These are phyloP conservation scores for Psix sp. DNA, from an alignment of 1,140 invertebrate genomes.

Conservation along the genomic window DNA sequence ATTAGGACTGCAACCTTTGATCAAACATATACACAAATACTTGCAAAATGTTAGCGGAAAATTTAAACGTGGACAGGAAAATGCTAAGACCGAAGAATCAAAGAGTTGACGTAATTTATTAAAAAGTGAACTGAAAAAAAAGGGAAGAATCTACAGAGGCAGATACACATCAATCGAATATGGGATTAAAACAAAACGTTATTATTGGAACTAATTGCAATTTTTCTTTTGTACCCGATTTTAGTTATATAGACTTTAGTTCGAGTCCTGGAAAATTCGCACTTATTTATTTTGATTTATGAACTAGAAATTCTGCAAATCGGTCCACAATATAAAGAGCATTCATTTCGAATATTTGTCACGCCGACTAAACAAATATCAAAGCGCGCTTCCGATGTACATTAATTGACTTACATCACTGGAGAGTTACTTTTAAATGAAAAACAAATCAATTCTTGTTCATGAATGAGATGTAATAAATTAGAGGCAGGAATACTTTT, in stretches of 20 bases:
- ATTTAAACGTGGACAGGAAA: conserved; percentile 8
- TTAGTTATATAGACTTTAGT: conserved; percentile 18
- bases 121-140: conserved; percentile 33
- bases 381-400: conserved; percentile 6
- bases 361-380: conserved; percentile 15
- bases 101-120: conserved; percentile 32
- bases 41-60: neutral
- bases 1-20: conserved; percentile 5
- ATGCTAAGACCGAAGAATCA: conserved; percentile 11
- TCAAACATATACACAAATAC: conserved; percentile 8
- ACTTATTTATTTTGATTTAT: conserved; percentile 12
- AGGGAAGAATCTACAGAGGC: conserved; percentile 28
- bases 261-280: neutral
- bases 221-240: neutral
- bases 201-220: neutral
- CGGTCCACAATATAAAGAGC: conserved; percentile 9
- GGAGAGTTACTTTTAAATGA: conserved; percentile 13
- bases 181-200: conserved; percentile 18
- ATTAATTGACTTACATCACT: conserved; percentile 18
- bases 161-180: conserved; percentile 24
- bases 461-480: too few species aligned
- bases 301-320: conserved; percentile 27
- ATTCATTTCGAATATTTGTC: conserved; percentile 14
- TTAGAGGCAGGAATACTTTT: too few species aligned
- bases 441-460: too few species aligned